These are phyloP conservation scores for Epinotia nisella DNA, from an alignment of 2,888 invertebrate species.

Conservation along the genomic window DNA sequence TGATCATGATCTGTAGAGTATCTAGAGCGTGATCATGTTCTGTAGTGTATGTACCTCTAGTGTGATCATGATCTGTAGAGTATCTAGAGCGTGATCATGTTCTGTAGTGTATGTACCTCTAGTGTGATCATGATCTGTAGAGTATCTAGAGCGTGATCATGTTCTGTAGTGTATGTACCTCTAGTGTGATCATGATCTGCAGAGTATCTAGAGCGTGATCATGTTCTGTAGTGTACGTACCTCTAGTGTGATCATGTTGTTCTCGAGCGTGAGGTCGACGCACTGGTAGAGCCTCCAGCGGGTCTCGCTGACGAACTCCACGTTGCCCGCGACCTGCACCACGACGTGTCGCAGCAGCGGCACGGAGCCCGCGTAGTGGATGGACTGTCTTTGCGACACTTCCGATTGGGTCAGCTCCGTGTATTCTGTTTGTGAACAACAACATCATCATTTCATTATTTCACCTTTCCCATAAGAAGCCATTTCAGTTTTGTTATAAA, in stretches of 20 bases:
- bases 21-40: too few relatives aligned
- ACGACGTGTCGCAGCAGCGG: conserved; percentile 90
- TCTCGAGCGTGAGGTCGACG: conserved; percentile 92
- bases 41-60: too few relatives aligned
- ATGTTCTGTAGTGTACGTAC: conserved; percentile 55
- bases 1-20: too few relatives aligned
- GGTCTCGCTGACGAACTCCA: conserved; percentile 88
- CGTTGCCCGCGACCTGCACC: conserved; percentile 90
- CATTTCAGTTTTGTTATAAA: too few relatives aligned
- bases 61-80: too few relatives aligned
- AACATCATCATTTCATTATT: too few relatives aligned
- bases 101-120: too few relatives aligned
- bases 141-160: conserved; percentile 82
- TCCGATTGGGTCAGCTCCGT: conserved; percentile 98
- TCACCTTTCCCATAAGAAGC: too few relatives aligned
- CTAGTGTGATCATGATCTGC: too few relatives aligned
- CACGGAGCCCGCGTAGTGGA: conserved; percentile 92
- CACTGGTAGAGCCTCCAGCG: conserved; percentile 92
- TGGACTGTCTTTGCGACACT: conserved; percentile 95
- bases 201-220: too few relatives aligned
- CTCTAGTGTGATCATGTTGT: conserved; percentile 87
- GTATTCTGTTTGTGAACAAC: conserved; percentile 88
- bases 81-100: too few relatives aligned
- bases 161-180: conserved; percentile 31
- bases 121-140: too few relatives aligned